These are phyloP conservation scores for Pogonomyrmex barbatus DNA, from an alignment of 1,140 invertebrate species.

Conservation along the genomic window DNA sequence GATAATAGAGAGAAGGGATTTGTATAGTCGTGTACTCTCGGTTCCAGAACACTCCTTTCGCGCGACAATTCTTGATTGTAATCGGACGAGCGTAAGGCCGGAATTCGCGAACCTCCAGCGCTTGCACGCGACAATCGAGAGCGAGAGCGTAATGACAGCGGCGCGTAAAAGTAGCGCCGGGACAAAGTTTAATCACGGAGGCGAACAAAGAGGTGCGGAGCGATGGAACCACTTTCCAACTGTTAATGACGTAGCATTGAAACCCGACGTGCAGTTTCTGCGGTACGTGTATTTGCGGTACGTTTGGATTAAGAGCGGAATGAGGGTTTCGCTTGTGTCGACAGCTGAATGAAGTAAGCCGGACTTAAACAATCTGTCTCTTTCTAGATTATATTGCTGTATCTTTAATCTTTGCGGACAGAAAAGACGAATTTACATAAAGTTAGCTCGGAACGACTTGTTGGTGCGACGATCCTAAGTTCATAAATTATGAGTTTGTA, in stretches of 20 bases:
- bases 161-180: constrained; percentile 32
- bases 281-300: constrained; percentile 10
- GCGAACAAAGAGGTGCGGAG: constrained; percentile 30
- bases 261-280: constrained; percentile 9
- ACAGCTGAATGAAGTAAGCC: not conserved
- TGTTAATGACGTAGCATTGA: constrained; percentile 55
- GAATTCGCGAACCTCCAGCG: not conserved
- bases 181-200: constrained; percentile 41
- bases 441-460: constrained; percentile 14
- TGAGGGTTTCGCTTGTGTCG: not conserved
- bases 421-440: constrained; percentile 25
- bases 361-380: not conserved
- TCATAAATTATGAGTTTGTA: constrained; percentile 3
- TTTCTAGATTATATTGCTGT: constrained; percentile 14
- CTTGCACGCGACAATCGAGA: constrained; percentile 32
- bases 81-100: not conserved
- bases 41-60: not conserved
- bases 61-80: constrained; percentile 33
- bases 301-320: constrained; percentile 8
- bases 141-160: constrained; percentile 19
- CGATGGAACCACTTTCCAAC: constrained; percentile 46
- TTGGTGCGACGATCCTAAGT: not conserved
- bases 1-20: not conserved
- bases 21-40: not conserved
- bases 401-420: not conserved